Conservation (phyloP, 2,888 invertebrate genomes). For the Nomada ferruginata region DNA sequence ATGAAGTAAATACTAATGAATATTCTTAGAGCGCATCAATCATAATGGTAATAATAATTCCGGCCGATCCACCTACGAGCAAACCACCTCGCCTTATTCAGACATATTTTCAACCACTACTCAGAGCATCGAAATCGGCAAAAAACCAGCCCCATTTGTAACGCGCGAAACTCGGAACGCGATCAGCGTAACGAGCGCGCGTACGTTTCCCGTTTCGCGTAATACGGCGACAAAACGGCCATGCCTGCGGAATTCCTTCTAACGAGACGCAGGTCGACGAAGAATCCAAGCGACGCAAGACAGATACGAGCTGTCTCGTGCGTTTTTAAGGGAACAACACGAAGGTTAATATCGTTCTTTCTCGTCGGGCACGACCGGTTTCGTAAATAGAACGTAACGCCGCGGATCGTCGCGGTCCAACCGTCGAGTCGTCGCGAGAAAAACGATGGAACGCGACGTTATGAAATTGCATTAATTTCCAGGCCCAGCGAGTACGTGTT, state of each 20-base stretch:
- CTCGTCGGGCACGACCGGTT: constrained; percentile 51
- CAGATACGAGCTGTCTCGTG: neutral
- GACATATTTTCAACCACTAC: neutral
- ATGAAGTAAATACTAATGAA: too few relatives aligned
- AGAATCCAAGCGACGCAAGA: constrained; percentile 34
- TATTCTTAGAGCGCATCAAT: too few relatives aligned
- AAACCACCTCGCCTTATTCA: too few relatives aligned
- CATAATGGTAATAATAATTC: too few relatives aligned
- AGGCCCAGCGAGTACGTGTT: constrained; percentile 23
- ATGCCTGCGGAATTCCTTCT: constrained; percentile 25
- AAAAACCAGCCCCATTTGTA: constrained; percentile 24
- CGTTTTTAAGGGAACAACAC: constrained; percentile 28
- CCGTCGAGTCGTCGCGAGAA: constrained; percentile 24
- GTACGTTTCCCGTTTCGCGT: constrained; percentile 17
- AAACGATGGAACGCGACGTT: constrained; percentile 44
- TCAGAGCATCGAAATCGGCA: neutral
- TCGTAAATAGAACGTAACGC: constrained; percentile 44
- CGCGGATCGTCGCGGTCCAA: constrained; percentile 27
- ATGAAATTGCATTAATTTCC: constrained; percentile 65
- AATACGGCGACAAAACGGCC: constrained; percentile 36
- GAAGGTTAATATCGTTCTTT: constrained; percentile 57
- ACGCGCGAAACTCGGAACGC: constrained; percentile 1
- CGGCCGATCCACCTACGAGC: too few relatives aligned
- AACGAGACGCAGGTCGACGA: constrained; percentile 29
- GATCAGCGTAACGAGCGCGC: constrained; percentile 16